Evolutionary conservation across 64 coral and sea anemone genomes (phyloP), one percentile per base, ranked within the genome.

Genomic region (Anthopleura sola): DNA sequence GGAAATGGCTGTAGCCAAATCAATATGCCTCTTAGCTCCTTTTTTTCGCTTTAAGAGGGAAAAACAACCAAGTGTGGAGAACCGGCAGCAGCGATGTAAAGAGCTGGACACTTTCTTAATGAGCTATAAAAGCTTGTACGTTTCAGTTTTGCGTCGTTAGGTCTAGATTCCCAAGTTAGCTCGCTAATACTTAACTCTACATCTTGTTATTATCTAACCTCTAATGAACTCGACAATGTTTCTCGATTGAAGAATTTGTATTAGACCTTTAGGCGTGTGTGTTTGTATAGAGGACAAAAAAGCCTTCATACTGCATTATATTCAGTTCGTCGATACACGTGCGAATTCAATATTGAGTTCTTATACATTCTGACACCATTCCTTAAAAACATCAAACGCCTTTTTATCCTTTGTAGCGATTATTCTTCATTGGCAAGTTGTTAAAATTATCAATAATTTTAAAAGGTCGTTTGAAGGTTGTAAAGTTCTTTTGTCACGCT

Each of bases 1-100:
- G 93, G 93, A 94, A 94, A 91, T 94, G 87, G 88, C 60, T 60
- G 78, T 57, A 84, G 88, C 78, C 83, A 55, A 86, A 53, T 89
- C 85, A 84, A 90, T 90, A 94, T 88, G 88, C 88, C 85, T 94
- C 83, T 94, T 87, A 62, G 80, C 92, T 90, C 90, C 90, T 76
- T 90, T 87, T 90, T 90, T 44, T 44, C 92, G 75, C 78, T 62
- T 85, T 90, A 84, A 94, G 78, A 54, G 81, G 80, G 90, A 83
- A 91, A 94, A 88, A 90, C 87, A 86, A 85, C 71, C 47, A 12
- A 53, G 14, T 53, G 13, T 1, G 50, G 50, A 53, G 2, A 13
- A 6, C 68, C 24, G 58, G n/a, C 66, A 14, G 66, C 66, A 32
- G 9, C 0, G 28, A 28, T 31, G 13, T n/a, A 8, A 36, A 12